A percentile compares a stretch with the other conserved stretches of the same genome.
Conservation (phyloP, 1,140 invertebrate genomes). For the Nasonia longicornis region DNA sequence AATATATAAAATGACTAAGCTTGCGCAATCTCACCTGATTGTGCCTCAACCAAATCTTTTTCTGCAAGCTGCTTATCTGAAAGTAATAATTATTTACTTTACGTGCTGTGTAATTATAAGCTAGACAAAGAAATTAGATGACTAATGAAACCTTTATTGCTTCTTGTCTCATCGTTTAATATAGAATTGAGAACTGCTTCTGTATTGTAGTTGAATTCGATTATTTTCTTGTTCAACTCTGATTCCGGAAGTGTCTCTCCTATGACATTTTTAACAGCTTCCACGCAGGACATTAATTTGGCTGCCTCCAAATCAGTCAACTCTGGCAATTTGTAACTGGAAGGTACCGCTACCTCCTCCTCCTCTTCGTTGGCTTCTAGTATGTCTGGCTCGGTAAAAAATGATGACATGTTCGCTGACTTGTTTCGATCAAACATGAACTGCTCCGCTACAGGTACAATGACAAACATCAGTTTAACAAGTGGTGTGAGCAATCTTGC, state of each 20-base stretch:
- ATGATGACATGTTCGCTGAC: slow-evolving; percentile 79
- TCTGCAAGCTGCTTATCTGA: background rate
- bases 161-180: slow-evolving; percentile 68
- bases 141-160: slow-evolving; percentile 46
- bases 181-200: slow-evolving; percentile 80
- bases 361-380: slow-evolving; percentile 77
- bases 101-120: background rate
- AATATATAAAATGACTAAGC: slow-evolving; percentile 33
- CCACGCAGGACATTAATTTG: slow-evolving; percentile 85
- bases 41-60: slow-evolving; percentile 32
- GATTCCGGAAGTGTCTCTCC: slow-evolving; percentile 81
- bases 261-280: slow-evolving; percentile 83
- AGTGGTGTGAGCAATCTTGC: background rate
- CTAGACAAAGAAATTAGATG: background rate
- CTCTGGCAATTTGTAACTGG: slow-evolving; percentile 67
- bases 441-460: slow-evolving; percentile 71
- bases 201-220: slow-evolving; percentile 79
- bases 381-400: slow-evolving; percentile 80
- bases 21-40: slow-evolving; percentile 57
- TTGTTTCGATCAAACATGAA: slow-evolving; percentile 87
- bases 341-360: slow-evolving; percentile 56
- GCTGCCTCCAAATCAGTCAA: slow-evolving; percentile 78
- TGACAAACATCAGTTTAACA: background rate
- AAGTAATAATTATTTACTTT: slow-evolving; percentile 1
- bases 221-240: slow-evolving; percentile 75